Base-by-base conservation (phyloP, 1,140 invertebrate species). In the Holotrichia oblita region DNA sequence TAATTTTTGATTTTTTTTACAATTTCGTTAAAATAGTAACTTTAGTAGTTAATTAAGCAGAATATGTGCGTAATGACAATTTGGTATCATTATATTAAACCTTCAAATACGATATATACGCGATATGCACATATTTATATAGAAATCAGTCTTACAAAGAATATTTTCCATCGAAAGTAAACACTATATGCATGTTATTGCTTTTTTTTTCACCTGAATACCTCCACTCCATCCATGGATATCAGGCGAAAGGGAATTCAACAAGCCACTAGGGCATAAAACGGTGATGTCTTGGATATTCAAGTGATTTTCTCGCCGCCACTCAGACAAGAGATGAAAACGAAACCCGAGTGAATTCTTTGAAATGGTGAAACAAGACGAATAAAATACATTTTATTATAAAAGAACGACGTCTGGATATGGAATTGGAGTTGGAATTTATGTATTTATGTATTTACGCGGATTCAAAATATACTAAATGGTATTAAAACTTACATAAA, bases 161-260 rank as follows among this genome's bases (percentile, higher is more conserved):
- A 55, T 3, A 55, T 3, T n/a, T 55, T 17, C 17, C 48, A 17
- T 55, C 17, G n/a, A 34, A 34, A 14, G 14, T 17, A 55, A 55
- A 55, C 14, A 55, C 14, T 55, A 55, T 55, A 17, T n/a, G 48
- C 48, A 55, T 55, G 12, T 55, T 55, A 55, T 55, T 55, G 48
- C 48, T 55, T 55, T 55, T 44, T n/a, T n/a, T n/a, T n/a, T 55
- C 17, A 55, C 48, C 12, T n/a, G 14, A 55, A 17, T 44, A 44
- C 27, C 4, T 34, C 27, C 48, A 17, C 48, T n/a, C n/a, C 48
- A 55, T n/a, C 48, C 48, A 17, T 55, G 17, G 48, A 55, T n/a
- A 14, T 17, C 48, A n/a, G 12, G 14, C 17, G 48, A 55, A 55
- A 55, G 48, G 48, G 2, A 55, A 55, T 55, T 34, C 27, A 34